Percentiles rank a stretch among this genome's conserved stretches.
Evolutionary conservation across 2,888 invertebrate species (phyloP).

Genomic region (Drosophila flavopinicola): DNA sequence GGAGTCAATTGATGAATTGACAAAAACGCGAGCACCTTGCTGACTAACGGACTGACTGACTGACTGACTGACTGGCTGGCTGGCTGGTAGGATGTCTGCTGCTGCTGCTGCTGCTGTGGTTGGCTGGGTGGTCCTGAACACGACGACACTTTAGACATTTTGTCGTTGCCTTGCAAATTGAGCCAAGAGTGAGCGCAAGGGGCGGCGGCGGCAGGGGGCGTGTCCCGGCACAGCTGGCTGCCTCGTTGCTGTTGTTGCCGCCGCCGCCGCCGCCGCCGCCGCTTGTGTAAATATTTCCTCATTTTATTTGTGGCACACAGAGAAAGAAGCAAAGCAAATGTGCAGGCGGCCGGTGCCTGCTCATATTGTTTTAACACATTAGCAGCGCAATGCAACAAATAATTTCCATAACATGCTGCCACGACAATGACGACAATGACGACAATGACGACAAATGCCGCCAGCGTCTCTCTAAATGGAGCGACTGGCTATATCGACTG

Average conservation of each 20-base stretch:
- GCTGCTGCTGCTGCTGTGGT: too few relatives aligned
- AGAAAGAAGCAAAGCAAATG: conserved; percentile 59
- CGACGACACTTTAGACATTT: conserved; percentile 68
- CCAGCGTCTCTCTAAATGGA: conserved; percentile 59
- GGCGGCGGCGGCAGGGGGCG: conserved; percentile 56
- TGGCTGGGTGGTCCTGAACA: conserved; percentile 70
- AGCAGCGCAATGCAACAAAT: conserved; percentile 83
- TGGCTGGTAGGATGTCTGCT: not conserved
- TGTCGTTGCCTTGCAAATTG: conserved; percentile 74
- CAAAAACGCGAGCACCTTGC: conserved; percentile 27
- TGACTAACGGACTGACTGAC: conserved; percentile 2
- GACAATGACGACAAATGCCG: conserved; percentile 37
- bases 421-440: conserved; percentile 44
- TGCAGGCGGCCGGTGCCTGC: conserved; percentile 54
- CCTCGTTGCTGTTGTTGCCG: conserved; percentile 8
- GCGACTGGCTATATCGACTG: too few relatives aligned
- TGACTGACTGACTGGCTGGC: not conserved
- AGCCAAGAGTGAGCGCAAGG: conserved; percentile 30
- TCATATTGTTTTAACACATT: conserved; percentile 83
- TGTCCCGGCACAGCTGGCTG: conserved; percentile 47
- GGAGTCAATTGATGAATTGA: conserved; percentile 67
- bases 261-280: conserved; percentile 33
- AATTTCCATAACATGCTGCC: conserved; percentile 80
- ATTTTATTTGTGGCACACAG: conserved; percentile 76
- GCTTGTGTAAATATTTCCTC: conserved; percentile 77